Evolutionary conservation across 2,888 invertebrate species (phyloP).

Genomic region (Rutpela maculata): DNA sequence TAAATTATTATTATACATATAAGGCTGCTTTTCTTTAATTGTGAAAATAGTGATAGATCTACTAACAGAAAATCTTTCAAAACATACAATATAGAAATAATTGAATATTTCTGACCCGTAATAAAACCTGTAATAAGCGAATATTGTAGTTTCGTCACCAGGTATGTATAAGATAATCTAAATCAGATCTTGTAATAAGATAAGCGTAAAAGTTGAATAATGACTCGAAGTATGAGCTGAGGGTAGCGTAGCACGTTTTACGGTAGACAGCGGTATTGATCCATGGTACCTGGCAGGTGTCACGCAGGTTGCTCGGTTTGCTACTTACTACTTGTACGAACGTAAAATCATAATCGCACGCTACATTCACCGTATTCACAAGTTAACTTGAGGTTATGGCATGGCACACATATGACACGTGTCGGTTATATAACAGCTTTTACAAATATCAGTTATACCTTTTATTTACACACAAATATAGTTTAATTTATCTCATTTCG

Average conservation of each 20-base stretch:
- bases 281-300: conserved; percentile 60
- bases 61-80: not conserved
- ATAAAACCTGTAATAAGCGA: not conserved
- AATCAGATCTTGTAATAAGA: conserved; percentile 15
- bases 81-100: not conserved
- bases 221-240: conserved; percentile 33
- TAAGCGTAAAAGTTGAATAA: conserved; percentile 32
- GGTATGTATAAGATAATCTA: conserved; percentile 17
- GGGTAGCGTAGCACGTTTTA: conserved; percentile 49
- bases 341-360: conserved; percentile 9
- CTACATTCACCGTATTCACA: not conserved
- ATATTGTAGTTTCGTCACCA: not conserved
- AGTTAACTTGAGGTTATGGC: conserved; percentile 6
- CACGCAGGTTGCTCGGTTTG: conserved; percentile 46
- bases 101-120: not conserved
- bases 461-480: not conserved
- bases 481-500: not conserved
- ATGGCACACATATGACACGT: conserved; percentile 11
- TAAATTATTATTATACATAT: no score
- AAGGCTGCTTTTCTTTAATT: no score
- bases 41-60: no score
- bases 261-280: conserved; percentile 62
- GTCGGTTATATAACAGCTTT: not conserved
- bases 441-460: conserved; percentile 2
- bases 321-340: not conserved